Percentiles rank a stretch among this genome's conserved stretches.
Evolutionary conservation across 2,113 vertebrate genomes (phyloP).

Genomic region (Emydura subglobosa): DNA sequence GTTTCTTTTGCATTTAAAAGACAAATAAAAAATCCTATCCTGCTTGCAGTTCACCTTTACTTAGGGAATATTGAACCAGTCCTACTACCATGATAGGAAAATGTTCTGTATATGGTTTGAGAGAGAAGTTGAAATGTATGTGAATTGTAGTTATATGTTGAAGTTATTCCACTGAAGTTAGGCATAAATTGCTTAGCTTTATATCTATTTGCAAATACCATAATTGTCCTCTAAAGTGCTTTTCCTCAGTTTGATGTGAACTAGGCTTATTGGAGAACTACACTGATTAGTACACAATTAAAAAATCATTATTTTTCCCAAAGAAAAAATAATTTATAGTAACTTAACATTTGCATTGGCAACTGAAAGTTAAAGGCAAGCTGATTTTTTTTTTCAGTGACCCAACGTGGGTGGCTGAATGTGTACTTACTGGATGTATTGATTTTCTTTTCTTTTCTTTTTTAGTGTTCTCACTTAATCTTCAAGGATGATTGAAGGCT

Average conservation of each 20-base stretch:
- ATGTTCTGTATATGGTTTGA: neutral
- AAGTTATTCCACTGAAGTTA: neutral
- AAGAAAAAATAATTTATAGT: conserved; percentile 13
- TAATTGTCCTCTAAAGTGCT: conserved; percentile 3
- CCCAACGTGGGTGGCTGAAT: neutral
- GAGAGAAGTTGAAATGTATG: neutral
- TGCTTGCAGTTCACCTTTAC: neutral
- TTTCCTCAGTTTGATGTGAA: conserved; percentile 40
- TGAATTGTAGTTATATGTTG: conserved; percentile 7
- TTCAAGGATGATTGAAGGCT: neutral
- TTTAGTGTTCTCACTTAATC: neutral
- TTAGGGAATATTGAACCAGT: neutral
- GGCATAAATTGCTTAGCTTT: conserved; percentile 1
- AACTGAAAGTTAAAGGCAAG: neutral
- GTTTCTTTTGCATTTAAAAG: neutral
- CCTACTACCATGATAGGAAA: neutral
- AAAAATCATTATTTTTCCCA: conserved; percentile 21
- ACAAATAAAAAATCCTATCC: neutral
- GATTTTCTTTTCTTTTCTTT: neutral
- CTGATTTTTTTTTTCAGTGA: neutral
- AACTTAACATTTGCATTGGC: neutral
- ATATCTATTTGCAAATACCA: neutral
- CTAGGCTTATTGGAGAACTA: conserved; percentile 24
- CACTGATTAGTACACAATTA: conserved; percentile 8
- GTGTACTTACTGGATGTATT: neutral